Conservation (phyloP, 2,113 vertebrate genomes). For the Tympanuchus pallidicinctus region DNA sequence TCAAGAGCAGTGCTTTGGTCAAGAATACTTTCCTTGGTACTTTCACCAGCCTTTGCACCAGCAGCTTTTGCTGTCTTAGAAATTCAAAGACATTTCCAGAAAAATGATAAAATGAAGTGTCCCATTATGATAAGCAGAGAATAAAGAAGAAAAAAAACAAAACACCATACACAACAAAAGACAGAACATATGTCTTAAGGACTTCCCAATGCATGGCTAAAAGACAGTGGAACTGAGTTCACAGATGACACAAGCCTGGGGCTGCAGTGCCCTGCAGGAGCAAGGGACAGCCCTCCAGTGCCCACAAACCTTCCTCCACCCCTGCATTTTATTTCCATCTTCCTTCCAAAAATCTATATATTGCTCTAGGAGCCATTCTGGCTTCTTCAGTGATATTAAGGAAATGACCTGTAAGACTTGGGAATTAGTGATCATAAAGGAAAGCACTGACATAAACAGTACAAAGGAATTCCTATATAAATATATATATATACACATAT, state of each 20-base stretch:
- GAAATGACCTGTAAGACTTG: background rate
- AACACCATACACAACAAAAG: background rate
- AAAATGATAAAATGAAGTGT: background rate
- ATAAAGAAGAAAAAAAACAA: background rate
- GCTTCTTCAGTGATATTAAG: background rate
- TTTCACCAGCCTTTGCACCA: rapidly evolving
- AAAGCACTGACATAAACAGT: background rate
- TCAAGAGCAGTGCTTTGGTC: background rate
- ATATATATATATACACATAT: too few species aligned
- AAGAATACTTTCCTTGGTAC: background rate
- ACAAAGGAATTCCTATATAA: background rate
- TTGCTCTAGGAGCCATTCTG: background rate
- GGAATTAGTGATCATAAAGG: background rate
- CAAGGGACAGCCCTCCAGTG: background rate
- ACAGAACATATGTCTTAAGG: rapidly evolving
- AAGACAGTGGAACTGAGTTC: background rate
- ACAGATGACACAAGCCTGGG: background rate
- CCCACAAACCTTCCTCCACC: background rate
- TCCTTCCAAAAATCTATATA: background rate
- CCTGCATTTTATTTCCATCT: background rate
- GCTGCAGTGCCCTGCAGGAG: background rate
- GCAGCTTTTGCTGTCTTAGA: background rate
- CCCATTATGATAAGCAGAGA: background rate
- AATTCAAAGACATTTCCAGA: background rate
- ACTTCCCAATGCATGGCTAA: background rate